phyloP scores from a whole-genome alignment of 2,888 invertebrate species.

The Microdon myrmicae region DNA sequence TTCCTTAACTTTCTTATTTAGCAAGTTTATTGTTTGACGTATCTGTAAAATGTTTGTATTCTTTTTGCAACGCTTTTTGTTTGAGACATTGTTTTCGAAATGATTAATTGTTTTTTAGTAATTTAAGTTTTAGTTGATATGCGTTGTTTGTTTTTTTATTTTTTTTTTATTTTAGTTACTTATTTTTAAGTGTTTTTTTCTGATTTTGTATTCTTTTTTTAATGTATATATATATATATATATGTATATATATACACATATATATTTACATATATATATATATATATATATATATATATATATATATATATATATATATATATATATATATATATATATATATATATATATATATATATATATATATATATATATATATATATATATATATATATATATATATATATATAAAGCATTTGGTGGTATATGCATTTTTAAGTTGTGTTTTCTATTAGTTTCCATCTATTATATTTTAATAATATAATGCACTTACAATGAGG shows the following conservation, averaged over 20 bases:
- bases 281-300: conserved; percentile 6
- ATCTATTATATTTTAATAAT: conserved; percentile 55
- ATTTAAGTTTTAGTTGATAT: conserved; percentile 1
- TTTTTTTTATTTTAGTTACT: neutral
- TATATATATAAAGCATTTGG: conserved; percentile 4
- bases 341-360: conserved; percentile 5
- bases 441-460: conserved; percentile 13
- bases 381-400: conserved; percentile 5
- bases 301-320: conserved; percentile 3
- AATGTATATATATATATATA: conserved; percentile 1
- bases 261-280: conserved; percentile 2
- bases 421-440: conserved; percentile 20
- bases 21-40: conserved; percentile 4
- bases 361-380: conserved; percentile 3
- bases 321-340: conserved; percentile 4
- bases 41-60: conserved; percentile 13
- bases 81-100: conserved; percentile 6
- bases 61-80: conserved; percentile 6
- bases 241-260: conserved; percentile 5
- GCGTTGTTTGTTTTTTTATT: conserved; percentile 10
- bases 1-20: conserved; percentile 6
- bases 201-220: neutral
- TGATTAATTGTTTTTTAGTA: conserved; percentile 7
- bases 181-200: conserved; percentile 6
- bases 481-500: conserved; percentile 62